Base-by-base conservation (phyloP, 2,797 vertebrate species). In the Danio jaintianensis region DNA sequence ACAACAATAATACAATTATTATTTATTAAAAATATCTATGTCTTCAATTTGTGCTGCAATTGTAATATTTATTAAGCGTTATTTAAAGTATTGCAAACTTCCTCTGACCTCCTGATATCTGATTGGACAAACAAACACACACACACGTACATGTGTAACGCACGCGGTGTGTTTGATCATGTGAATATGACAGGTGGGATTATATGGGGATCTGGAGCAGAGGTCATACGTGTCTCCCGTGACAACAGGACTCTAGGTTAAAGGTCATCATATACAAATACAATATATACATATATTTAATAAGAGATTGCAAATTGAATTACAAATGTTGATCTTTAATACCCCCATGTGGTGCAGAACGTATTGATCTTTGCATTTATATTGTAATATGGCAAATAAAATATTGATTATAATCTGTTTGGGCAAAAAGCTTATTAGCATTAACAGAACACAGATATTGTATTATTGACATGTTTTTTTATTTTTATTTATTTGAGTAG, bases 221-320 rank as follows among this genome's bases (percentile, higher is more conserved):
- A 85, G 78, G 77, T 80, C 68, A 58, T 43, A 22, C 6, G 5
- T 59, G 40, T 78, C 55, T 75, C 55, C 73, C 22, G 42, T 71
- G 53, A 64, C 42, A 52, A n/a, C 13, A 38, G 52, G 76, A 79
- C 69, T 82, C n/a, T 50, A 5, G 63, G 56, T 22, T 55, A 75
- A 43, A 69, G 7, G 74, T 62, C 72, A 73, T 8, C 0, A 1
- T 43, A 11, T 72, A n/a, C n/a, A n/a, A n/a, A n/a, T n/a, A n/a
- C 11, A 56, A 18, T 7, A 20, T 36, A 18, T 40, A 53, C 36
- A 40, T 47, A 13, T 7, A 61, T 61, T 61, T 62, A 36, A 18
- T 10, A 1, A 36, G 56, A 59, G 13, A 36, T n/a, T 9, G 15
- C 5, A 63, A 6, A 63, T 40, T 40, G 16, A 40, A 40, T 62